Percentiles rank a stretch among this genome's conserved stretches.
These are phyloP conservation scores for Sinohyriopsis cumingii DNA, from an alignment of 2,888 invertebrate genomes.

Conservation along the genomic window DNA sequence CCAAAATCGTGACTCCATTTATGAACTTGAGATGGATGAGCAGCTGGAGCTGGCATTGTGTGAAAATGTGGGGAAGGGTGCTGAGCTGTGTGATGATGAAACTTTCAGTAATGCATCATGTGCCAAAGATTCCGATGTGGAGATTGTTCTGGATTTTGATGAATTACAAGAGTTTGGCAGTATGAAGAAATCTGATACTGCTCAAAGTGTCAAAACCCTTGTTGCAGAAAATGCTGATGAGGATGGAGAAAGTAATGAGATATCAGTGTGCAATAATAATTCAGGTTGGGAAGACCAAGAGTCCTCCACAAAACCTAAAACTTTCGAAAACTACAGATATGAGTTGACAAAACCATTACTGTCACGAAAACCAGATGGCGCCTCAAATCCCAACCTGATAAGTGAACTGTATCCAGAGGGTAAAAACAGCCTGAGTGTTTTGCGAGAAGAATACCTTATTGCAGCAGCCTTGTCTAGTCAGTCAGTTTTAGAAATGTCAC, in stretches of 20 bases:
- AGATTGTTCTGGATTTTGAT: constrained; percentile 28
- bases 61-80: constrained; percentile 36
- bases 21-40: constrained; percentile 68
- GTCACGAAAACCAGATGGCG: constrained; percentile 83
- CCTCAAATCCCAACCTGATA: constrained; percentile 89
- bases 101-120: constrained; percentile 62
- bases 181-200: constrained; percentile 40
- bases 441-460: constrained; percentile 34
- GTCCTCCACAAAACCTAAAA: constrained; percentile 8
- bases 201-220: constrained; percentile 48
- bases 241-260: constrained; percentile 10
- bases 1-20: constrained; percentile 63
- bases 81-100: constrained; percentile 59
- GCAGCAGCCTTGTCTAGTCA: constrained; percentile 44
- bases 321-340: constrained; percentile 16
- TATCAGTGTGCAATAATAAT: constrained; percentile 27
- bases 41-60: constrained; percentile 53
- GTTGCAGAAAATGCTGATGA: constrained; percentile 34
- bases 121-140: constrained; percentile 49
- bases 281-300: constrained; percentile 9
- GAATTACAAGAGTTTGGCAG: constrained; percentile 26
- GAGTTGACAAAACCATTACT: constrained; percentile 35
- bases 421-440: constrained; percentile 24
- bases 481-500: constrained; percentile 23
- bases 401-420: constrained; percentile 46